These are phyloP conservation scores for Agrotis puta DNA, from an alignment of 2,888 invertebrate genomes.

Conservation along the genomic window DNA sequence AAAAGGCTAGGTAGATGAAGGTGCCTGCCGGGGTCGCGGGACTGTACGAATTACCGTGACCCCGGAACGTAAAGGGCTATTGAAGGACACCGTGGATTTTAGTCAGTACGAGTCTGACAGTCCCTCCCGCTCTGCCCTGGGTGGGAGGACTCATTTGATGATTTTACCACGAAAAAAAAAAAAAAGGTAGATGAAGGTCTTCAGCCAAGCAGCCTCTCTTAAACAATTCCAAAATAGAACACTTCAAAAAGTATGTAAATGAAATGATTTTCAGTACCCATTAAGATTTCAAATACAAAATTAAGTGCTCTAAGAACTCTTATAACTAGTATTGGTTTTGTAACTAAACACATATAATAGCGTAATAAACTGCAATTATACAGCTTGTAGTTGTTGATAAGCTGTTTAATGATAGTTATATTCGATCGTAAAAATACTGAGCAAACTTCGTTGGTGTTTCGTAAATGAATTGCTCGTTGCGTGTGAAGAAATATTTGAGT, in stretches of 20 bases:
- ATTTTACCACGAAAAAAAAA: no score
- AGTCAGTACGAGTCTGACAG: no score
- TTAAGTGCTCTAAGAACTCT: conserved; percentile 25
- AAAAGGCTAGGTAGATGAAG: neutral
- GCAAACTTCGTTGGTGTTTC: conserved; percentile 33
- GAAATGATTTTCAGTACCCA: conserved; percentile 28
- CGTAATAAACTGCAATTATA: conserved; percentile 31
- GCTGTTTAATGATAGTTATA: conserved; percentile 27
- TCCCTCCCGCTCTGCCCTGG: no score
- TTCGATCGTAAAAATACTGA: conserved; percentile 35
- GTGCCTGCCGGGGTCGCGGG: no score
- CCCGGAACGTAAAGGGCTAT: no score
- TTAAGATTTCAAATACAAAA: conserved; percentile 16
- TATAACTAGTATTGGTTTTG: conserved; percentile 40
- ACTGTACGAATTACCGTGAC: no score
- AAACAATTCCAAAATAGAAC: neutral
- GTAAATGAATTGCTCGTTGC: conserved; percentile 31
- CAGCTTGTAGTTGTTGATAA: conserved; percentile 17
- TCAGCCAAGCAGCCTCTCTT: neutral
- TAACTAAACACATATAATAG: conserved; percentile 31
- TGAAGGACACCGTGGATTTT: no score
- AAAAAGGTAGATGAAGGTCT: neutral
- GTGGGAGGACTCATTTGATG: no score
- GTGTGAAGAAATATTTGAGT: conserved; percentile 21
- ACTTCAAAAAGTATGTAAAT: conserved; percentile 34